Base-by-base conservation (phyloP, 2,888 invertebrate genomes). In the Rhopalosiphum nymphaeae region DNA sequence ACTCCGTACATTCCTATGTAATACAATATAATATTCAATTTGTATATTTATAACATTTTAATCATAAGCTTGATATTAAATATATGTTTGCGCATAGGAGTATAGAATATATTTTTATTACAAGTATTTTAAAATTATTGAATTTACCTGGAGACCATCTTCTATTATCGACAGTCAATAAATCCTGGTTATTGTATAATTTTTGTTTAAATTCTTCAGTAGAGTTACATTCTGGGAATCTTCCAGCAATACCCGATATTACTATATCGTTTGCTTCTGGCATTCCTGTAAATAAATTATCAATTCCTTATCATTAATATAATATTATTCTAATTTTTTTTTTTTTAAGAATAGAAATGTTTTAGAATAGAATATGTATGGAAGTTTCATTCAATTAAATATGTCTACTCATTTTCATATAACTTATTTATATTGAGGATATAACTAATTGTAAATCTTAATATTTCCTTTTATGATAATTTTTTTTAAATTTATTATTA, bases 181-280 rank as follows among this genome's bases (percentile, higher is more conserved):
- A 97, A 96, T 99, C 99, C 85, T 98, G 97, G 93, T 98, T 98
- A 95, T 98, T 98, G 96, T 98, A 98, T 94, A 99, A 97, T 96
- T 99, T 97, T 95, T 98, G 97, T 95, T 98, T 98, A 96, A 99
- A 99, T 96, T 99, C 99, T 95, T 98, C 98, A 95, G 99, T 98
- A 96, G 97, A 98, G 95, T 97, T 97, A 95, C 98, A 98, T 96
- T 99, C 98, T 29, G 99, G 99, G 95, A 99, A 97, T 95, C 99
- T 97, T 95, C 96, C 96, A 94, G 98, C 98, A 95, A 98, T 97
- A 42, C 98, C 98, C 89, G 97, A 97, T 95, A 98, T 97, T 95
- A 98, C 98, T 95, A 98, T 97, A 94, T 97, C 92, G 9, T 29
- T 57, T 25, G 16, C 11, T 94, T 86, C 94, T 84, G 67, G 21